phyloP scores from a whole-genome alignment of 2,113 vertebrate species.

The Rousettus leschenaultii region DNA sequence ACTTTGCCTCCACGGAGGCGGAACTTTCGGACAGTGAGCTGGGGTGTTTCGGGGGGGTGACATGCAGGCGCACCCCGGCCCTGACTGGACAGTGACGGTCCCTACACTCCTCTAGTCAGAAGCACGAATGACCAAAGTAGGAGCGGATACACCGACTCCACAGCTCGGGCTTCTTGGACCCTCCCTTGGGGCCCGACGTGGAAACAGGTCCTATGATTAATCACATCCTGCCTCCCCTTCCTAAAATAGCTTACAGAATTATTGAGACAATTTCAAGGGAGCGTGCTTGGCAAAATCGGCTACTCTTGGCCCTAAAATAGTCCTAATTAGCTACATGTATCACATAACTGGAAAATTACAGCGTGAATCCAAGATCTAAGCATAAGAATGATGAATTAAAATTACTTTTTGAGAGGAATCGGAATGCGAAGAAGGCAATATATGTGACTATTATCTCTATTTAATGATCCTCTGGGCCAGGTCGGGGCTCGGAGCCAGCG shows the following conservation, averaged over 20 bases:
- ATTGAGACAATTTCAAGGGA: constrained; percentile 36
- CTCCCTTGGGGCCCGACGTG: neutral
- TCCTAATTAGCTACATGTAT: neutral
- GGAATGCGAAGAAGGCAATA: neutral
- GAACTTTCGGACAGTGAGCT: neutral
- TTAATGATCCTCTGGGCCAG: neutral
- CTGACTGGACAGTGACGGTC: too few species aligned
- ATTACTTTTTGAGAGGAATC: neutral
- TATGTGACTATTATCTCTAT: neutral
- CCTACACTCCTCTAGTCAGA: neutral
- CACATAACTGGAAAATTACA: neutral
- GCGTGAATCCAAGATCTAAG: neutral
- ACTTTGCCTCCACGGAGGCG: accelerated
- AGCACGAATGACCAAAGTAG: neutral
- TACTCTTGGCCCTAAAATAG: neutral
- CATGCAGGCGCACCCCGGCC: accelerated
- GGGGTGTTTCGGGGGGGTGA: accelerated
- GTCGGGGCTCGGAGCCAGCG: neutral
- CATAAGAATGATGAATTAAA: neutral
- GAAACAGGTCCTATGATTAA: neutral
- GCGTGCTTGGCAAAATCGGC: neutral
- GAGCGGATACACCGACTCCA: neutral
- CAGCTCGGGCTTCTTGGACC: neutral
- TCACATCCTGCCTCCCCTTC: neutral
- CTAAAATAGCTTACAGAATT: neutral